These are phyloP conservation scores for Pegea sp. DNA, from an alignment of 23 tunicate genomes.

Conservation along the genomic window DNA sequence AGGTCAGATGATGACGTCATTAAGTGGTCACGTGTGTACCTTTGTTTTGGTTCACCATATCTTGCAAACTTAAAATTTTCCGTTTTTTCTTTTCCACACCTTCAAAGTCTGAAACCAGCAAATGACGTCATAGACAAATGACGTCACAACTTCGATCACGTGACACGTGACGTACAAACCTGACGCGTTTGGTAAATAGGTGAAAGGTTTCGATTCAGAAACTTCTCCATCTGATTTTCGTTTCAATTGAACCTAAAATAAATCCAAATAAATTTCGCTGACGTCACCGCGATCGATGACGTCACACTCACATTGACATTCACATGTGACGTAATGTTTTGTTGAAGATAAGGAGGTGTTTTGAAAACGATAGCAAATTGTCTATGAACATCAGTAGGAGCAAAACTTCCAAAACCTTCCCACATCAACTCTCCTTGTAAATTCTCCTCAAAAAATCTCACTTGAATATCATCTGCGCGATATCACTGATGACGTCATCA, in stretches of 20 bases:
- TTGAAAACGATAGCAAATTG: constrained; percentile 81
- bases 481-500: too few relatives aligned
- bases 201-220: constrained; percentile 54
- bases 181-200: constrained; percentile 40
- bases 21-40: too few relatives aligned
- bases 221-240: constrained; percentile 70
- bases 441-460: constrained; percentile 54
- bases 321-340: constrained; percentile 25
- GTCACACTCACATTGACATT: constrained; percentile 51
- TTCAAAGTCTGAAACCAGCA: neutral
- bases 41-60: too few relatives aligned
- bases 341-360: constrained; percentile 52
- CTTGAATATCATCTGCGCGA: constrained; percentile 95
- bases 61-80: neutral
- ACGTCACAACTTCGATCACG: neutral
- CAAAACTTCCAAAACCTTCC: constrained; percentile 50
- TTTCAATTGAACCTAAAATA: constrained; percentile 61
- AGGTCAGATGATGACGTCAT: too few relatives aligned
- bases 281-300: too few relatives aligned
- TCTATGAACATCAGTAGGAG: constrained; percentile 84
- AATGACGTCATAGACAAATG: neutral
- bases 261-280: too few relatives aligned
- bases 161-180: neutral
- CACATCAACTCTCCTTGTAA: constrained; percentile 43
- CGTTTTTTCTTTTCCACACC: neutral